phyloP scores from a whole-genome alignment of 2,797 vertebrate species.

The Gila robusta region DNA sequence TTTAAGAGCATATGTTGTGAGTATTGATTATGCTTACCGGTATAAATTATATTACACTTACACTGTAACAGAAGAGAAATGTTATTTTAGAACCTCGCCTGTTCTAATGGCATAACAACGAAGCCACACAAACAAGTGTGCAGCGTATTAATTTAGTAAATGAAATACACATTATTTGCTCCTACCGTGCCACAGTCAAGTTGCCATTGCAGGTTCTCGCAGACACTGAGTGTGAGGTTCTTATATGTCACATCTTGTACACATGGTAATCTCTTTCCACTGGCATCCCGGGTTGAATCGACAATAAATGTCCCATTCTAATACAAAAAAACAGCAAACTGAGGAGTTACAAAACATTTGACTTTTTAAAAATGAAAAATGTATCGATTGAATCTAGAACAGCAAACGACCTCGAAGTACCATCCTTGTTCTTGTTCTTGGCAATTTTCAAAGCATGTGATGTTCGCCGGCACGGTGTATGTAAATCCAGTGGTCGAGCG shows the following conservation, averaged over 20 bases:
- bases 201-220: neutral
- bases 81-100: neutral
- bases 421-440: neutral
- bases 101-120: neutral
- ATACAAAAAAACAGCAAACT: neutral
- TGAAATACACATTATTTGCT: neutral
- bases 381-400: neutral
- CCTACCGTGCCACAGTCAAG: neutral
- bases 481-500: neutral
- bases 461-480: neutral
- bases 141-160: neutral
- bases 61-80: neutral
- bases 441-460: neutral
- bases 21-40: neutral
- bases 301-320: neutral
- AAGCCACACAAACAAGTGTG: neutral
- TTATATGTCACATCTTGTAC: neutral
- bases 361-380: neutral
- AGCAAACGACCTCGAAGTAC: neutral
- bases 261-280: rapidly evolving
- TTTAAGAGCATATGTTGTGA: no score
- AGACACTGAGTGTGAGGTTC: neutral
- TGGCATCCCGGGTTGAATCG: neutral
- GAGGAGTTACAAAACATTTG: neutral
- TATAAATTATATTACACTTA: rapidly evolving